Conservation (phyloP, 2,797 vertebrate species). For the Malacoraja senta region DNA sequence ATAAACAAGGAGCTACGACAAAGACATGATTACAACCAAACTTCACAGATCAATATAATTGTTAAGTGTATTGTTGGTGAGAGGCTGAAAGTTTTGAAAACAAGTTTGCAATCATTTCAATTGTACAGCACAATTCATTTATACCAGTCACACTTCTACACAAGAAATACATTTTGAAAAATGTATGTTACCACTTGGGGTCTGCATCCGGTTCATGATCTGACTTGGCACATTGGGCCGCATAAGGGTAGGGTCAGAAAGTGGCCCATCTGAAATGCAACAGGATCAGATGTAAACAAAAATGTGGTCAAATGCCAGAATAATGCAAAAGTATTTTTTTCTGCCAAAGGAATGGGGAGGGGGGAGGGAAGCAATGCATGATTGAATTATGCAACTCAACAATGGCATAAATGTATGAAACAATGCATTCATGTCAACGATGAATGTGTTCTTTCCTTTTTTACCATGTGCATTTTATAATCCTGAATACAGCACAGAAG, state of each 20-base stretch:
- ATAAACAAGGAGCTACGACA: neutral
- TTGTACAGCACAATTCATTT: neutral
- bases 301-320: neutral
- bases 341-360: neutral
- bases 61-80: neutral
- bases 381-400: neutral
- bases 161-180: neutral
- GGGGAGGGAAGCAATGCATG: too few species aligned
- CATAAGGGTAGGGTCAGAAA: conserved; percentile 75
- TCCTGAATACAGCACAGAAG: neutral
- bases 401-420: too few species aligned
- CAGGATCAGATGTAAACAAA: neutral
- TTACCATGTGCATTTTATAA: neutral
- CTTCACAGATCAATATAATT: neutral
- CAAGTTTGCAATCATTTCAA: neutral
- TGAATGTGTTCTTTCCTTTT: neutral
- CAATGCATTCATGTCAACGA: neutral
- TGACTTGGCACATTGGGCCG: conserved; percentile 78
- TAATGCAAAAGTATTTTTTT: too few species aligned
- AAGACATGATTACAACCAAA: neutral
- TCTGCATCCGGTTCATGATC: conserved; percentile 83
- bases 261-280: conserved; percentile 74
- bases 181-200: conserved; percentile 46
- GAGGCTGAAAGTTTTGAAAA: neutral
- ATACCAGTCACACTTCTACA: neutral